Base-by-base conservation (phyloP, 2,113 vertebrate genomes). In the Heloderma charlesbogerti region DNA sequence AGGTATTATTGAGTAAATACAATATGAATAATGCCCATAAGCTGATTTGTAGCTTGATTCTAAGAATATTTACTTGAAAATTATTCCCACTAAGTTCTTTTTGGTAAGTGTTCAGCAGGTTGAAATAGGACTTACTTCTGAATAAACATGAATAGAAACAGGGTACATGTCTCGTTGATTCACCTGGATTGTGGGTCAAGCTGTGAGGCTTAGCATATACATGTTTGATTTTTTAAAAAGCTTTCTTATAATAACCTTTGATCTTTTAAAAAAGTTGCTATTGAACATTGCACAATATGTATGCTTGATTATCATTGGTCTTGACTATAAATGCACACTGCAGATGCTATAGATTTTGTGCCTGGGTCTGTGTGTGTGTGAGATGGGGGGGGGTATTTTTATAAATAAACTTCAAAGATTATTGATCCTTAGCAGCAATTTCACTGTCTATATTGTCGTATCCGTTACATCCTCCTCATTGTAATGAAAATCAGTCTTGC, bases 191-290 rank as follows among this genome's bases (percentile, higher is more conserved):
- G 71, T 66, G 9, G 31, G n/a, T 85, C 43, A 66, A 45, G 40
- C 18, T 92, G 89, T 86, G 86, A 86, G 69, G 84, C 88, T 37
- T 60, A 37, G 86, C 81, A 79, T 86, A 88, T 89, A 87, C 82
- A 45, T 51, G 54, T 63, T 89, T 83, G 40, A n/a, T 54, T 72
- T 63, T 63, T 66, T 3, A 40, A 3, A 67, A 1, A 51, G 16
- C 57, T 71, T 85, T 9, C 8, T 60, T 66, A 20, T 78, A 40
- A 20, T 67, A 78, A n/a, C 63, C n/a, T 40, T 86, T 87, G 45
- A 86, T 34, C 16, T 77, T 84, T 85, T 43, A 43, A 31, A 75
- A 79, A 90, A 67, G 43, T 60, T 79, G 10, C 34, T 27, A 45
- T 40, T 85, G 74, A 67, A 88, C 31, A 43, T 84, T 57, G n/a